Evolutionary conservation across 2,797 vertebrate species (phyloP).

Genomic region (Acanthis flammea): DNA sequence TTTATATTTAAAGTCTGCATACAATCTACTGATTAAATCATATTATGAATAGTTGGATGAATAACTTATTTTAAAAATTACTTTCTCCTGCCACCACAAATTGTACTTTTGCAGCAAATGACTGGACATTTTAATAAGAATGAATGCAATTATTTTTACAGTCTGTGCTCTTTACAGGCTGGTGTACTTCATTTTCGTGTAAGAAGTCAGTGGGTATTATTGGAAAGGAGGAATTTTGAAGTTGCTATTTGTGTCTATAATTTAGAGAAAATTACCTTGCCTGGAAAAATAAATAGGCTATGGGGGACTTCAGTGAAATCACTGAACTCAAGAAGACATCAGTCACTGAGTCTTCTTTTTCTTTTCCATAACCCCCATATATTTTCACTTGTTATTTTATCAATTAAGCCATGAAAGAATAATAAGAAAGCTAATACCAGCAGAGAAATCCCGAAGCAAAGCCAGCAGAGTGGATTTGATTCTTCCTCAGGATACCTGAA

Average conservation of each 20-base stretch:
- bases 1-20: conserved; percentile 65
- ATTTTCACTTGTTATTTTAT: neutral
- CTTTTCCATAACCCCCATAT: neutral
- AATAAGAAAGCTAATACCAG: neutral
- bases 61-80: conserved; percentile 75
- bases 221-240: conserved; percentile 45
- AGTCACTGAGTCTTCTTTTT: neutral
- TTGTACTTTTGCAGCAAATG: conserved; percentile 71
- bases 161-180: conserved; percentile 63
- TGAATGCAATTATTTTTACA: conserved; percentile 73
- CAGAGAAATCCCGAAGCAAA: neutral
- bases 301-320: neutral
- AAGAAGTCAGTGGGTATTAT: conserved; percentile 55
- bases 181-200: conserved; percentile 44
- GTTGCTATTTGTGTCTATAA: conserved; percentile 18
- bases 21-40: conserved; percentile 73
- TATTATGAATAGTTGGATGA: conserved; percentile 70
- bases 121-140: conserved; percentile 73
- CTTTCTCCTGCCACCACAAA: conserved; percentile 65
- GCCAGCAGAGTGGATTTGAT: neutral
- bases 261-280: conserved; percentile 41
- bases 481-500: neutral
- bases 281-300: conserved; percentile 28
- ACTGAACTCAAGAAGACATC: neutral
- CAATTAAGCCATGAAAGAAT: neutral